Conservation (phyloP, 2,113 vertebrate species). For the Rhinogobius similis region DNA sequence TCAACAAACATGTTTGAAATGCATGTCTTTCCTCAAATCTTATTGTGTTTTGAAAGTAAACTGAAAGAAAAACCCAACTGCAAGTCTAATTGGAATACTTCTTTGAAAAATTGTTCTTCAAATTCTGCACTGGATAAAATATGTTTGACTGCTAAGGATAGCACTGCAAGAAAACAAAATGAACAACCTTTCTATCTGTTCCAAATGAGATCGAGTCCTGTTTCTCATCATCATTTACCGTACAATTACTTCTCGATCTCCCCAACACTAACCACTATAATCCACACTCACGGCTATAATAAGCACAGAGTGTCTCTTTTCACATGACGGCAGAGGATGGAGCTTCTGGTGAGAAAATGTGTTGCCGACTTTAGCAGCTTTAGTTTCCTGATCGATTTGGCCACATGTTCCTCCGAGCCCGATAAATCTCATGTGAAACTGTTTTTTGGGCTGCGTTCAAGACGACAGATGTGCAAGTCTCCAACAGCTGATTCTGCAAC, state of each 20-base stretch:
- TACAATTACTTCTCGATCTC: background rate
- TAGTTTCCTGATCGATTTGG: slow-evolving; percentile 37
- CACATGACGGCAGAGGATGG: background rate
- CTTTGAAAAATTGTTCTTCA: too few species aligned
- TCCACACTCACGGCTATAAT: slow-evolving; percentile 7
- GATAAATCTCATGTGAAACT: slow-evolving; percentile 36
- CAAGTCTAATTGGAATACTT: too few species aligned
- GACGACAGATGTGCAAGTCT: slow-evolving; percentile 69
- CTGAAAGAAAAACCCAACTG: background rate
- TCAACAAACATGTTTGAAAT: too few species aligned
- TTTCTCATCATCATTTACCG: background rate
- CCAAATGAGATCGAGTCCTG: background rate
- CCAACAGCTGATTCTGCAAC: slow-evolving; percentile 72
- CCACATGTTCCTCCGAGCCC: slow-evolving; percentile 25
- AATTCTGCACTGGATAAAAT: too few species aligned
- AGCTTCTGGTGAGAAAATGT: slow-evolving; percentile 26
- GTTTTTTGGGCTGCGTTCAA: slow-evolving; percentile 17
- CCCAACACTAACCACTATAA: slow-evolving; percentile 8
- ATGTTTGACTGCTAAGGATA: background rate
- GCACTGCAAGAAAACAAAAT: background rate
- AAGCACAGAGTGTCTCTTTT: slow-evolving; percentile 1
- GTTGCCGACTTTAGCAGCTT: slow-evolving; percentile 20
- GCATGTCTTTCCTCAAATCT: too few species aligned
- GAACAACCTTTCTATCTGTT: background rate
- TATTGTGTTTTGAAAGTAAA: background rate